Conservation (phyloP, 2,888 invertebrate genomes). For the Tenthredo mesomela region DNA sequence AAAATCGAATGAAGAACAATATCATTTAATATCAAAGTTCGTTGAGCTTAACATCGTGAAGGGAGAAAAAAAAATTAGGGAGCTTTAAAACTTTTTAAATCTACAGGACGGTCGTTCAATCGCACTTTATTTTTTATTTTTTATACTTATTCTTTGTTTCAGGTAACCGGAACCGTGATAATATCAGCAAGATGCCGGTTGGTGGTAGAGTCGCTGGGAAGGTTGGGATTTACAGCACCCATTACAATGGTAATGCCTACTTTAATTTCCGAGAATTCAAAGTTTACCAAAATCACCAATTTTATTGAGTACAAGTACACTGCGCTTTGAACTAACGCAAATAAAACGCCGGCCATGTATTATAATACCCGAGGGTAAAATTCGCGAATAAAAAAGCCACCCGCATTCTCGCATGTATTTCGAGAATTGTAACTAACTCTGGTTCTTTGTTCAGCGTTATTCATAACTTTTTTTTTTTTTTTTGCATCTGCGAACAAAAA, state of each 20-base stretch:
- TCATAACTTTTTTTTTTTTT: not conserved
- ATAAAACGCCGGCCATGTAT: not conserved
- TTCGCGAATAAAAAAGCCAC: not conserved
- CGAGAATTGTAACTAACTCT: not conserved
- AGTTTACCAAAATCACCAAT: not conserved
- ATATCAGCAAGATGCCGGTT: constrained; percentile 79
- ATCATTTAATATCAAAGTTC: not conserved
- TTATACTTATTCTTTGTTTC: constrained; percentile 19
- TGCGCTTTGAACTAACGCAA: not conserved
- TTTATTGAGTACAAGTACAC: not conserved
- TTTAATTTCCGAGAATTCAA: not conserved
- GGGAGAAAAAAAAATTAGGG: not conserved
- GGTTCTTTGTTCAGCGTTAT: not conserved
- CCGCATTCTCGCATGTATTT: not conserved
- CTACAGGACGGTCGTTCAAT: not conserved
- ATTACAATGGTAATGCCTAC: constrained; percentile 84
- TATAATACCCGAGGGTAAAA: not conserved
- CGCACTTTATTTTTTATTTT: not conserved
- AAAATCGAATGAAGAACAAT: not conserved
- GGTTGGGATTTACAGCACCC: constrained; percentile 88
- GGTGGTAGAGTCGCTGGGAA: constrained; percentile 90
- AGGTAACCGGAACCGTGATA: constrained; percentile 32
- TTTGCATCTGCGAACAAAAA: not conserved
- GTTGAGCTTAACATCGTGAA: not conserved
- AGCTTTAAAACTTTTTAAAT: not conserved